Conservation (phyloP, 2,113 vertebrate species). For the human (Homo sapiens) region GRCh38 chr2:123896501-123897000, state of each 20-base stretch:
- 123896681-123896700: neutral
- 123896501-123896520: neutral
- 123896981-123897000: neutral
- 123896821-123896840: neutral
- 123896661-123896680: neutral
- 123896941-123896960: neutral
- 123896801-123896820: neutral
- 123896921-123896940: neutral
- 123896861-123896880: neutral
- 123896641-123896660: neutral
- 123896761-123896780: neutral
- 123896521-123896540: neutral
- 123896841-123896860: neutral
- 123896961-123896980: neutral
- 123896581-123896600: neutral
- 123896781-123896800: neutral
- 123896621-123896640: neutral
- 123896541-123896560: neutral
- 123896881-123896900: neutral
- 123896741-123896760: neutral
- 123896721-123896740: neutral
- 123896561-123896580: neutral
- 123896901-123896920: neutral
- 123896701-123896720: neutral
- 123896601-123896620: neutral